These are phyloP conservation scores for Simalia tracyae DNA, from an alignment of 2,797 vertebrate species.

Conservation along the genomic window DNA sequence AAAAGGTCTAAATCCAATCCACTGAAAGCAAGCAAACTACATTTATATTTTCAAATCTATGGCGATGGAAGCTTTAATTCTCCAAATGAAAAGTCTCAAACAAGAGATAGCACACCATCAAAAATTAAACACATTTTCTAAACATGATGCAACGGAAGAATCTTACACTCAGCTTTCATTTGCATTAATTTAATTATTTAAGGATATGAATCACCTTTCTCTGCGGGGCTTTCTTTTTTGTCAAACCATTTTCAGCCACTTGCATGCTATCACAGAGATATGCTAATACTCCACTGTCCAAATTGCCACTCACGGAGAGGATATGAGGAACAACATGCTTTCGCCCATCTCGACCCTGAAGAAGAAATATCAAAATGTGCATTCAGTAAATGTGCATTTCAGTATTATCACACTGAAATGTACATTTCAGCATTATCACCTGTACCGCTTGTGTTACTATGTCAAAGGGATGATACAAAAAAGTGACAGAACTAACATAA, in stretches of 20 bases:
- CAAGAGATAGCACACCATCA: background rate
- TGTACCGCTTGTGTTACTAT: background rate
- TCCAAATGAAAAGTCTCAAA: background rate
- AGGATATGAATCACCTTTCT: conserved; percentile 78
- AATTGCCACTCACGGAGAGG: conserved; percentile 81
- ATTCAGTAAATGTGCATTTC: background rate
- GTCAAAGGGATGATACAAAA: background rate
- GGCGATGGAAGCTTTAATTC: background rate
- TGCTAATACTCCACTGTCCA: conserved; percentile 85
- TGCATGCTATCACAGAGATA: conserved; percentile 90
- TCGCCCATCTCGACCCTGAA: conserved; percentile 83
- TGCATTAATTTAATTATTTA: background rate
- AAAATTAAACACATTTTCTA: background rate
- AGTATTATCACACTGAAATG: background rate
- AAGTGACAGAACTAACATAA: background rate
- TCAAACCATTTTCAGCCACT: conserved; percentile 73
- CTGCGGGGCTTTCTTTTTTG: conserved; percentile 76
- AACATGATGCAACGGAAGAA: background rate
- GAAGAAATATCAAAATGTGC: conserved; percentile 44
- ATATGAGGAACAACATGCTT: conserved; percentile 84
- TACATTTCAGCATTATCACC: background rate
- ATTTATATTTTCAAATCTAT: background rate
- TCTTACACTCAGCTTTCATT: background rate
- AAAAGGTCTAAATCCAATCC: too few species aligned
- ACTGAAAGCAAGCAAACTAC: background rate